phyloP scores from a whole-genome alignment of 2,888 invertebrate genomes.

The Cryptocheilus praepositus region DNA sequence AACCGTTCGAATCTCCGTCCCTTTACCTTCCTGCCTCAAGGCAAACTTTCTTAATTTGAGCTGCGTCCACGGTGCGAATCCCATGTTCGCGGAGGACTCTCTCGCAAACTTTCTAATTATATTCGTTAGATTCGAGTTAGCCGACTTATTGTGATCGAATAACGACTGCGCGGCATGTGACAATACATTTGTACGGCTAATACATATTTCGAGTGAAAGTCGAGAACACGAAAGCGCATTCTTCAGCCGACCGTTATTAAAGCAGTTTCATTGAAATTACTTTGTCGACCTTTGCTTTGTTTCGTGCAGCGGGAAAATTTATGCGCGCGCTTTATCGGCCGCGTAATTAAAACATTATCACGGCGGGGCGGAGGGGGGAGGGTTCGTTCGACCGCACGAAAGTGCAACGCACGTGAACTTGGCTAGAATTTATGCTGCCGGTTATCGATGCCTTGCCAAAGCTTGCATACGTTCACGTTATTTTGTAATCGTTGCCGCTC shows the following conservation, averaged over 20 bases:
- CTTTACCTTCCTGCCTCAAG: constrained; percentile 27
- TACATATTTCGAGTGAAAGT: neutral
- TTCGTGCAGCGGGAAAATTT: neutral
- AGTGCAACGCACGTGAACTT: neutral
- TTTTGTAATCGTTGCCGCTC: neutral
- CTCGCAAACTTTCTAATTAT: constrained; percentile 30
- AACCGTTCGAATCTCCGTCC: constrained; percentile 38
- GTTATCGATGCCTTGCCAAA: no score
- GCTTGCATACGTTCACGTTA: no score
- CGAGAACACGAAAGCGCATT: neutral
- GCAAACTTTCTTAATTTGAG: constrained; percentile 63
- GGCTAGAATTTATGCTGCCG: no score
- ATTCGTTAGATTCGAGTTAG: constrained; percentile 40
- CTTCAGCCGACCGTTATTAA: constrained; percentile 3
- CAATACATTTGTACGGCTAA: no score
- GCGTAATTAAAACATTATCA: constrained; percentile 8
- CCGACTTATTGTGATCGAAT: constrained; percentile 19
- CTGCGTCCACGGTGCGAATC: constrained; percentile 39
- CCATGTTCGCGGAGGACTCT: constrained; percentile 39
- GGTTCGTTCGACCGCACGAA: neutral
- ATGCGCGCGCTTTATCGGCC: constrained; percentile 6
- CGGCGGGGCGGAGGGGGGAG: neutral
- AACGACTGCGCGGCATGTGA: neutral
- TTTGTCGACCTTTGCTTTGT: neutral
- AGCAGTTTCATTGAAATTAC: constrained; percentile 11